Evolutionary conservation across 2,888 invertebrate genomes (phyloP), one percentile per base, ranked within the genome.

Genomic region (Ichneumon xanthorius): DNA sequence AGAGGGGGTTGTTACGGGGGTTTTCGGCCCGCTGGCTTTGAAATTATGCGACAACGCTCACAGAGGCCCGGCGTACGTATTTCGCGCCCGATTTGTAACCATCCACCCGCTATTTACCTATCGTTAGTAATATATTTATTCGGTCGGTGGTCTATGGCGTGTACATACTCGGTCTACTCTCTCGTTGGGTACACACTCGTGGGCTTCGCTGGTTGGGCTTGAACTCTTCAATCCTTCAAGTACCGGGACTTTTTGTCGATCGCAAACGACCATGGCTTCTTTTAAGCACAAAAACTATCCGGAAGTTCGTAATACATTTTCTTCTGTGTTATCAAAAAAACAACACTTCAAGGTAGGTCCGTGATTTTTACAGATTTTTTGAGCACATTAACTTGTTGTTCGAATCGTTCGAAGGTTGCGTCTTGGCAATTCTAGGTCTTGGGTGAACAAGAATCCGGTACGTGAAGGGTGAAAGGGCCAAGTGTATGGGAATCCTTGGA

Each of bases 71-170:
- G 72, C 70, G 45, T 30, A 48, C 14, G 33, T 22, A 63, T 80
- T 80, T 53, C 45, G 26, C 73, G 45, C 73, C 30, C 61, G 65
- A 53, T 80, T 48, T 67, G 37, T 80, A 55, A 37, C 80, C n/a
- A 65, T 55, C 37, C 80, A 37, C 55, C 55, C 65, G 48, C 76
- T 84, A 82, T 87, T 86, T 88, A 76, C 82, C 61, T 63, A 76
- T 84, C 63, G 80, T 85, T 82, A 82, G 82, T 83, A 84, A 86
- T 80, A 86, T 86, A 87, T 88, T 88, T 86, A 86, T 86, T 85
- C 80, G 82, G 50, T 58, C 50, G 63, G 33, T 50, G 48, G 63
- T 40, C 40, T 14, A 45, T 67, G 45, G 37, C 58, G 68, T 40
- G 22, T n/a, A 72, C 58, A 78, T 40, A 26, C 40, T 76, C 50